Conservation (phyloP, 2,797 vertebrate genomes). For the Naso thynnoides region DNA sequence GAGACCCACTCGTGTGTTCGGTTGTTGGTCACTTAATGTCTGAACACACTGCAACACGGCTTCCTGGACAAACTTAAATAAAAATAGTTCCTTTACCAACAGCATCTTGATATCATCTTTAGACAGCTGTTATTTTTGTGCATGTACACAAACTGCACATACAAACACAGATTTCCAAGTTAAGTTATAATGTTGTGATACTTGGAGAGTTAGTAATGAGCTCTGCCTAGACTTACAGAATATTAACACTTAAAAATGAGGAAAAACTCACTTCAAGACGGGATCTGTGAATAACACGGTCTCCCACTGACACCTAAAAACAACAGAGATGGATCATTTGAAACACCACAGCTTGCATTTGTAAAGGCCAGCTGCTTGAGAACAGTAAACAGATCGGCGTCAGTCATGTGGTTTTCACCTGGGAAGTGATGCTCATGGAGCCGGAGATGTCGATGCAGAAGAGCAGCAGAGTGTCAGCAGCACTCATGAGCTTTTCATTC, state of each 20-base stretch:
- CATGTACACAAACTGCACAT: background rate
- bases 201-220: too few species aligned
- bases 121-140: background rate
- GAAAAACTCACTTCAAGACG: constrained; percentile 73
- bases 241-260: background rate
- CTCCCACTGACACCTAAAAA: constrained; percentile 65
- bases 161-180: background rate
- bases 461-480: constrained; percentile 69
- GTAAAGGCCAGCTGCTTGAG: background rate
- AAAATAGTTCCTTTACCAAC: constrained; percentile 9
- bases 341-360: background rate
- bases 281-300: constrained; percentile 53
- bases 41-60: constrained; percentile 77
- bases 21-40: constrained; percentile 68
- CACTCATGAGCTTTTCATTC: constrained; percentile 3
- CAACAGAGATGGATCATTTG: constrained; percentile 11
- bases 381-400: background rate
- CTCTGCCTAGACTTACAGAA: background rate
- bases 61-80: constrained; percentile 79
- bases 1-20: constrained; percentile 74
- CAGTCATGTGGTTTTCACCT: constrained; percentile 57
- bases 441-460: constrained; percentile 84
- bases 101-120: background rate
- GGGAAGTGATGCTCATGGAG: constrained; percentile 78
- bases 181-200: background rate